Evolutionary conservation across 2,113 vertebrate genomes (phyloP).

Genomic region (Sakesphorus luctuosus): DNA sequence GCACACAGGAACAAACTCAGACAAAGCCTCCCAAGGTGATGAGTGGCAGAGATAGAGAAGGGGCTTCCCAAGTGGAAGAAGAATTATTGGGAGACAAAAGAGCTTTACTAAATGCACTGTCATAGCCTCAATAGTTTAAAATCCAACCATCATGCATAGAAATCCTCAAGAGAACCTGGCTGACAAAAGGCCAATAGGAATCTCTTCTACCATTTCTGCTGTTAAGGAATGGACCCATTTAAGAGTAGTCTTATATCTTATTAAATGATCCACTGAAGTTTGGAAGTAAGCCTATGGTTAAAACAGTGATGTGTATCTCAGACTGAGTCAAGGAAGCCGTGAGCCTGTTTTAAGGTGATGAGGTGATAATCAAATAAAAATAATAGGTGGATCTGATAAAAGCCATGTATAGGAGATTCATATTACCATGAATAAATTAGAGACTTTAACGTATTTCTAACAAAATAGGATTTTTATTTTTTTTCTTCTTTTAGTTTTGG

Average conservation of each 20-base stretch:
- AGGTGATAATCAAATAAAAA: not conserved
- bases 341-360: not conserved
- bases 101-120: not conserved
- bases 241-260: not conserved
- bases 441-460: not conserved
- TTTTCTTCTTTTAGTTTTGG: not conserved
- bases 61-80: not conserved
- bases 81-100: not conserved
- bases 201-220: not conserved
- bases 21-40: not conserved
- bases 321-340: not conserved
- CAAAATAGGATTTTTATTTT: not conserved
- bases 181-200: not conserved
- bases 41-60: not conserved
- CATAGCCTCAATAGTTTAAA: not conserved
- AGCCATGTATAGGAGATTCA: not conserved
- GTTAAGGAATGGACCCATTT: not conserved
- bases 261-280: not conserved
- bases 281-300: not conserved
- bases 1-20: not conserved
- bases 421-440: not conserved
- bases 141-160: not conserved
- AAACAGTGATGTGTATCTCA: not conserved
- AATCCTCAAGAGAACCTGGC: not conserved
- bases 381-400: not conserved